Evolutionary conservation across 1,140 invertebrate species (phyloP).

Genomic region (Phenacoccus solenopsis): DNA sequence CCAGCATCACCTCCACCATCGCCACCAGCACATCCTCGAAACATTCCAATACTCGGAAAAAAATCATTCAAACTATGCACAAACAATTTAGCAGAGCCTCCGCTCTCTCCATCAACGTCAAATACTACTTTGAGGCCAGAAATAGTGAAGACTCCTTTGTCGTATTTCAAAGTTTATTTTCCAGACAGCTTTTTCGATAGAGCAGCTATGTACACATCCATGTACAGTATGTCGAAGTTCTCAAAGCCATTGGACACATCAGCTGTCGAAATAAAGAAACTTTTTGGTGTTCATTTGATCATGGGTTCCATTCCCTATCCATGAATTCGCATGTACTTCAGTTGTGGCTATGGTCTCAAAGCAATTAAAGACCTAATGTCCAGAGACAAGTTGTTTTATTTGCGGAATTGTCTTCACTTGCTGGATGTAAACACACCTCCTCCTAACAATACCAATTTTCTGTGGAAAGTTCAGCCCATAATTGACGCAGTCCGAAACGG

Average conservation of each 20-base stretch:
- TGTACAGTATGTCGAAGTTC: constrained; percentile 13
- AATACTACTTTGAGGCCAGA: no score
- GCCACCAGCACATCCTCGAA: no score
- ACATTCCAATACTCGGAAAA: no score
- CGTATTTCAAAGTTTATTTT: constrained; percentile 20
- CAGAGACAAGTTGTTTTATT: constrained; percentile 20
- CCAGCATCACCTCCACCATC: no score
- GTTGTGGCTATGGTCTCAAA: background rate
- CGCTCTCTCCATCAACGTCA: no score
- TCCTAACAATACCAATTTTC: constrained; percentile 9
- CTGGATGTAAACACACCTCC: constrained; percentile 6
- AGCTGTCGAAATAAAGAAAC: constrained; percentile 20
- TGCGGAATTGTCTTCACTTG: constrained; percentile 4
- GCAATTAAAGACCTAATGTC: constrained; percentile 9
- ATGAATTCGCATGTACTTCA: constrained; percentile 18
- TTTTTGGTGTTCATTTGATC: constrained; percentile 20
- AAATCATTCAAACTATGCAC: no score
- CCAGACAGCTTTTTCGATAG: constrained; percentile 20
- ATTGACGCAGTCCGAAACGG: background rate
- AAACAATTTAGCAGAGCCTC: no score
- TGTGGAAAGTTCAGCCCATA: constrained; percentile 21
- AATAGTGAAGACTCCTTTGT: background rate
- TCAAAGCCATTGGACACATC: constrained; percentile 17
- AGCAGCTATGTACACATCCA: constrained; percentile 19
- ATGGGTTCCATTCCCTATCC: constrained; percentile 19